A percentile compares a stretch with the other conserved stretches of the same genome.
Conservation (phyloP, 1,140 invertebrate genomes). For the Oncopodura yosiiana region DNA sequence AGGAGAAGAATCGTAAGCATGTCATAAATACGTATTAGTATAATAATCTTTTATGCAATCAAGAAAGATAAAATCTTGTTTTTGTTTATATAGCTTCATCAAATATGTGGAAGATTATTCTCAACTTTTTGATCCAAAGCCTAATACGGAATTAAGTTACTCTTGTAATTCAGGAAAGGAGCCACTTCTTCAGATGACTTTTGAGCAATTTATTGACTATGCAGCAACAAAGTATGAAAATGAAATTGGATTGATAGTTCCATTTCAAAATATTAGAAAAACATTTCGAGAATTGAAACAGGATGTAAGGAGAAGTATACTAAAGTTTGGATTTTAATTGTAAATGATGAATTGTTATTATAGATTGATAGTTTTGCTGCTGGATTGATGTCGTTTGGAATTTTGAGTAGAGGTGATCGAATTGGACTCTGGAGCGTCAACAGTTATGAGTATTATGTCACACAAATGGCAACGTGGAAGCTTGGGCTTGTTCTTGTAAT, state of each 20-base stretch:
- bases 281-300: conserved; percentile 54
- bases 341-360: neutral
- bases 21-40: too few species aligned
- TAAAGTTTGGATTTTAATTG: neutral
- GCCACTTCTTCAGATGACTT: conserved; percentile 50
- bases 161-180: conserved; percentile 45
- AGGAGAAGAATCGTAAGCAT: too few species aligned
- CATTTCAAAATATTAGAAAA: conserved; percentile 49
- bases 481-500: conserved; percentile 70
- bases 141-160: too few species aligned
- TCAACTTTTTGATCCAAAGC: too few species aligned
- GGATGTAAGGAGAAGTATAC: conserved; percentile 47
- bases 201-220: conserved; percentile 52
- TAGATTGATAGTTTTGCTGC: conserved; percentile 69
- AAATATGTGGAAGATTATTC: too few species aligned
- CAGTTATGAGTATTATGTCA: conserved; percentile 66
- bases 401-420: conserved; percentile 66
- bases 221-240: conserved; percentile 49
- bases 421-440: conserved; percentile 86
- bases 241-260: conserved; percentile 46
- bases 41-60: too few species aligned
- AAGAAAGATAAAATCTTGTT: too few species aligned
- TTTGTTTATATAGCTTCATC: too few species aligned
- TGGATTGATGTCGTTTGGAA: conserved; percentile 63
- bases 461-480: conserved; percentile 64